Base-by-base conservation (phyloP, 2,888 invertebrate genomes). In the Phengaris alcon region DNA sequence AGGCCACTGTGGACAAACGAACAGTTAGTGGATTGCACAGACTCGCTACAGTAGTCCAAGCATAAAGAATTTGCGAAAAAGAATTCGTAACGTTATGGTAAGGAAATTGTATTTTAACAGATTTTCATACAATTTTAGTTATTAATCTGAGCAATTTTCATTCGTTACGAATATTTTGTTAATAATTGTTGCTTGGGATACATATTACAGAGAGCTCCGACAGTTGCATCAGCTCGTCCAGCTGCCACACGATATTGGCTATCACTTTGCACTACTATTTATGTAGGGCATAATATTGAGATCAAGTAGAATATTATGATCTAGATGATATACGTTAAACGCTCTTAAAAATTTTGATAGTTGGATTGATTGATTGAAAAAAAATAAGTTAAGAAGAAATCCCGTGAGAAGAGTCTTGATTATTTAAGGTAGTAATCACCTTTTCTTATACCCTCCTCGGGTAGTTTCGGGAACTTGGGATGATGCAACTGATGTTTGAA, bases 391-490 rank as follows among this genome's bases (percentile, higher is more conserved):
- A 57, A 57, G 52, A 52, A 52, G 10, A 3, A 9, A 52, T 52
- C 52, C 52, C 10, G 52, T 52, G 0, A 6, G 10, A 12, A 4
- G 52, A 5, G 1, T 52, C 12, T 10, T 0, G 10, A 52, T 52
- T 48, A 6, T 52, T 52, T 52, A 0, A 2, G 52, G 35, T 35
- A 22, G 35, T 57, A 57, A 15, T 64, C 82, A 89, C 90, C 90
- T 88, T 86, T 88, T 79, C 82, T 86, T 73, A 84, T 83, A 35
- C 76, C 78, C 75, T 87, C 87, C 77, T 87, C 85, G 55, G 79
- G 79, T 75, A 77, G 79, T 78, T 85, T 88, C 2, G 86, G 87
- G 79, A 91, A 88, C 83, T 88, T 91, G 68, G 90, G 90, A 78
- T 90, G 87, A 76, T 86, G 87, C 75, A 83, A 86, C 76, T 90